Conservation (phyloP, 2,113 vertebrate species). For the Poeciliopsis occidentalis region DNA sequence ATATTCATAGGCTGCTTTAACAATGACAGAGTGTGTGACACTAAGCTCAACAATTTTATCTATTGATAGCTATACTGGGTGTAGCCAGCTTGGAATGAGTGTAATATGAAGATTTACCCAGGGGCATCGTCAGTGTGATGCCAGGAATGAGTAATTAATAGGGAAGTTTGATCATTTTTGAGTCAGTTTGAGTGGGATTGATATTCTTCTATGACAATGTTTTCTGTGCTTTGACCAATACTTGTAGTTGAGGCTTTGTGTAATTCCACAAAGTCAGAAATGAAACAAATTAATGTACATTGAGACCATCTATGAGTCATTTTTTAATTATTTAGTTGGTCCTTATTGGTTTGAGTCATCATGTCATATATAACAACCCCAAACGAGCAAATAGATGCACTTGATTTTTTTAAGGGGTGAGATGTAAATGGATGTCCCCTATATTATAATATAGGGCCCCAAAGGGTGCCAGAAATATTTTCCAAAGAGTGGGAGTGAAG, state of each 20-base stretch:
- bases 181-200: no score
- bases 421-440: not conserved
- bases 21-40: no score
- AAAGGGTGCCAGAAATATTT: not conserved
- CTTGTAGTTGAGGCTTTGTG: no score
- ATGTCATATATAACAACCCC: not conserved
- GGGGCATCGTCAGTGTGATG: no score
- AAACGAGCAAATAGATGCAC: not conserved
- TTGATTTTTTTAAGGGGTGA: not conserved
- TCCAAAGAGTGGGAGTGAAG: not conserved
- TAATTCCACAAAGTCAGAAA: not conserved
- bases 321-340: not conserved
- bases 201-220: no score
- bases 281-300: not conserved
- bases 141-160: no score
- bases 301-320: not conserved
- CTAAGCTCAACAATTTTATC: no score
- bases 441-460: not conserved
- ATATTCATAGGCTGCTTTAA: not conserved
- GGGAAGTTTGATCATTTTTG: no score
- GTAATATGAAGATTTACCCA: no score
- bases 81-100: not conserved
- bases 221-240: no score
- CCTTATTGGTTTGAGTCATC: not conserved
- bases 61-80: not conserved